Percentiles rank a stretch among this genome's conserved stretches.
Evolutionary conservation across 2,113 vertebrate species (phyloP).

Genomic region (Chaenogobius annularis): DNA sequence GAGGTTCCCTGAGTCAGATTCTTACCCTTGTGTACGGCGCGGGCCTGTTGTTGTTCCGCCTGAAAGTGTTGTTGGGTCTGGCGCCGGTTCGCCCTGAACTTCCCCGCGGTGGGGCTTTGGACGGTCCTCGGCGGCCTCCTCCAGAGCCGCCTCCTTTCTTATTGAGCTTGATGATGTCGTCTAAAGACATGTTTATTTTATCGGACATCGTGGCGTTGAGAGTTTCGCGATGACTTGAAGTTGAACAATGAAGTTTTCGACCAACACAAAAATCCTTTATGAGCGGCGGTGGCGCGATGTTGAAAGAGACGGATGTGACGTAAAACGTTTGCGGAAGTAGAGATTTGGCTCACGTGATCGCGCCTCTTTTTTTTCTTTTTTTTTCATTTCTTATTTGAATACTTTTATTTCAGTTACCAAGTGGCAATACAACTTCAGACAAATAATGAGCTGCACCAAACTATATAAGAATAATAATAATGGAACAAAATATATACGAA

Average conservation of each 20-base stretch:
- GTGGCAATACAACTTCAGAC: no score
- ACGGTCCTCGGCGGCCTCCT: slow-evolving; percentile 65
- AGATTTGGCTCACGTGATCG: not conserved
- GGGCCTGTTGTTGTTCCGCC: slow-evolving; percentile 81
- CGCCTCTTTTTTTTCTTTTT: not conserved
- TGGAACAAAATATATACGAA: not conserved
- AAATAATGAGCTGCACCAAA: no score
- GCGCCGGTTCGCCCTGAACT: slow-evolving; percentile 63
- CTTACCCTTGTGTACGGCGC: slow-evolving; percentile 80
- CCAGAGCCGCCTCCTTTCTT: slow-evolving; percentile 79
- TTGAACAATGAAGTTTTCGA: slow-evolving; percentile 24
- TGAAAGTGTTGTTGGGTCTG: slow-evolving; percentile 77
- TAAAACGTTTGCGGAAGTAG: slow-evolving; percentile 18
- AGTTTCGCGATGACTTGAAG: not conserved
- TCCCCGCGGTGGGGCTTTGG: slow-evolving; percentile 62
- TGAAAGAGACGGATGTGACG: slow-evolving; percentile 27
- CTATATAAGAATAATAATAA: not conserved
- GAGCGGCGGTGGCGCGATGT: slow-evolving; percentile 37
- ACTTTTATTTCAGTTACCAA: not conserved
- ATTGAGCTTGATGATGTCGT: slow-evolving; percentile 93
- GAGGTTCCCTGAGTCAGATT: not conserved
- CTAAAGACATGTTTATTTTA: slow-evolving; percentile 96
- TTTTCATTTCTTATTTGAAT: not conserved
- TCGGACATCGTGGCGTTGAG: slow-evolving; percentile 78
- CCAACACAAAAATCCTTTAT: slow-evolving; percentile 7